Base-by-base conservation (phyloP, 2,888 invertebrate genomes). In the Oscheius sp. region DNA sequence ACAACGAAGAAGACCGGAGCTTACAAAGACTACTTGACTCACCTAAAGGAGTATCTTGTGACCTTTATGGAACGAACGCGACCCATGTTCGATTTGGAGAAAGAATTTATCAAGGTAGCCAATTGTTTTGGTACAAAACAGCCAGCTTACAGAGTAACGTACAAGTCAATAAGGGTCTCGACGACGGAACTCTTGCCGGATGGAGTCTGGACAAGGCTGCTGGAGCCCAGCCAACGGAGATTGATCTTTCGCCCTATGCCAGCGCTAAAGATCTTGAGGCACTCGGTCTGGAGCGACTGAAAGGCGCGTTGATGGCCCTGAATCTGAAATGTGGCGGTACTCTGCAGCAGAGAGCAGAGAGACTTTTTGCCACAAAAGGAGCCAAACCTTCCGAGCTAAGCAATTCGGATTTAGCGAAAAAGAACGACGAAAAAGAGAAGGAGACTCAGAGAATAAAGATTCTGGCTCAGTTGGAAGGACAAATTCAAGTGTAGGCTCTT, bases 251-350 rank as follows among this genome's bases (percentile, higher is more conserved):
- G 0, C 96, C 96, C 0, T 99, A 98, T 90, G 96, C 96, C 0
- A 96, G 96, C 32, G 94, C 95, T 93, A 95, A 96, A 91, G 99
- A 99, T 90, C 90, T 99, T 79, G 97, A 98, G 0, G 96, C 97
- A 0, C 92, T 99, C 2, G 99, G 99, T 32, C 91, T 99, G 83
- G 99, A 99, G 91, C 93, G 99, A 78, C 92, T 99, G 51, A 99
- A 99, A 90, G 94, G 97, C 93, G 98, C 98, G 2, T 91, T 99
- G 29, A 95, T 96, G 93, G 98, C 98, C 3, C 91, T 99, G 29
- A 96, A 96, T 0, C 91, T 99, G 1, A 99, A 99, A 90, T 99
- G 99, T 91, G 99, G 99, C 74, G 99, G 97, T 73, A 98, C 98
- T 4, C 91, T 99, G 70, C 96, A 98, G 91, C 97, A 99, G 90